These are phyloP conservation scores for Hemicordylus capensis DNA, from an alignment of 2,113 vertebrate species.

Conservation along the genomic window DNA sequence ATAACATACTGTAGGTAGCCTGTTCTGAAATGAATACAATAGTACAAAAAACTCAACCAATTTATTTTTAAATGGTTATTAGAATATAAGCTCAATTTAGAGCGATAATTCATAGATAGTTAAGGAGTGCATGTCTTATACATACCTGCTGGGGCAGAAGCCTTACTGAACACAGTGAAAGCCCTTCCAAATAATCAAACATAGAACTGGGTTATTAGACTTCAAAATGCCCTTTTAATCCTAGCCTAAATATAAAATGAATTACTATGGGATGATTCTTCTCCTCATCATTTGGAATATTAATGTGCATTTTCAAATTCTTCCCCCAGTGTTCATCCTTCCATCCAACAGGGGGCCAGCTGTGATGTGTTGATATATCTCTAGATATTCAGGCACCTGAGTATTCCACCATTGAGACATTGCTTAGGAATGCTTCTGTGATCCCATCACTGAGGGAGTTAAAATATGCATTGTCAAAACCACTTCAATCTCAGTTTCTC, in stretches of 20 bases:
- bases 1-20: no score
- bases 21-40: no score
- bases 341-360: background rate
- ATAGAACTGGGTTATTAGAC: background rate
- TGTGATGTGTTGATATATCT: background rate
- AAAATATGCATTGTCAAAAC: no score
- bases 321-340: background rate
- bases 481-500: no score
- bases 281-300: background rate
- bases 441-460: no score
- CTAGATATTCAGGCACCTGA: background rate
- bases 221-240: background rate
- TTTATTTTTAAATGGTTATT: no score
- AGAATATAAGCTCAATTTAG: no score
- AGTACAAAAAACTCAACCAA: no score
- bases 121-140: no score
- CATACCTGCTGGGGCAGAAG: background rate
- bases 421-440: background rate
- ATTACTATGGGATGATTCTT: background rate
- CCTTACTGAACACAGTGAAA: background rate
- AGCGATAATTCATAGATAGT: no score
- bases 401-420: background rate
- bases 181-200: background rate
- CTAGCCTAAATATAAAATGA: background rate
- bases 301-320: background rate